Conservation (phyloP, 2,113 vertebrate species). For the Bothrops jararaca region DNA sequence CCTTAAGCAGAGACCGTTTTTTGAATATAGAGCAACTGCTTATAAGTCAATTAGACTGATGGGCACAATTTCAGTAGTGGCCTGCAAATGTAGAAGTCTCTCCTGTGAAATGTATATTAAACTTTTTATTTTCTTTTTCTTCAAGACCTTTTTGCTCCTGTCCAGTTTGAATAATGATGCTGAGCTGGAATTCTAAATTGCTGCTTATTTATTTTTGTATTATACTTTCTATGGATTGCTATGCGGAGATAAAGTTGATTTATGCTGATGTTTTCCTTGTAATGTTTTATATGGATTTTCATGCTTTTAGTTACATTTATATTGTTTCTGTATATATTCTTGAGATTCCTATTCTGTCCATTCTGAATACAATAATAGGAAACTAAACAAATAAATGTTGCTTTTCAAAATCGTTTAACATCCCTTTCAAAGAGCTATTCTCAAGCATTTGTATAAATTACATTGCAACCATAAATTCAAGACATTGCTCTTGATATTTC, state of each 20-base stretch:
- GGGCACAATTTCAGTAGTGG: neutral
- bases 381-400: neutral
- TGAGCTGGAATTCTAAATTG: neutral
- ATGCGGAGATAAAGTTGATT: neutral
- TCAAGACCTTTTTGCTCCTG: neutral
- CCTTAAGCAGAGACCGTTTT: neutral
- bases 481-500: neutral
- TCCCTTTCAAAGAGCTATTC: neutral
- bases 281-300: neutral
- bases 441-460: neutral
- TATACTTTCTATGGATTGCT: neutral
- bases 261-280: neutral
- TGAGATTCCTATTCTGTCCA: neutral
- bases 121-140: neutral
- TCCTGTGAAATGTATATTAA: neutral
- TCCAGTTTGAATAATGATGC: neutral
- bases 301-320: neutral
- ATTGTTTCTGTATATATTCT: neutral
- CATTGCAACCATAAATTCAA: neutral
- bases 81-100: neutral
- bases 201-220: neutral
- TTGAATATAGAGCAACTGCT: neutral
- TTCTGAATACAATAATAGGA: neutral
- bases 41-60: neutral
- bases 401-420: neutral